Percentiles rank a stretch among this genome's conserved stretches.
phyloP scores from a whole-genome alignment of 1,140 invertebrate genomes.

The Drosophila tsacasi region DNA sequence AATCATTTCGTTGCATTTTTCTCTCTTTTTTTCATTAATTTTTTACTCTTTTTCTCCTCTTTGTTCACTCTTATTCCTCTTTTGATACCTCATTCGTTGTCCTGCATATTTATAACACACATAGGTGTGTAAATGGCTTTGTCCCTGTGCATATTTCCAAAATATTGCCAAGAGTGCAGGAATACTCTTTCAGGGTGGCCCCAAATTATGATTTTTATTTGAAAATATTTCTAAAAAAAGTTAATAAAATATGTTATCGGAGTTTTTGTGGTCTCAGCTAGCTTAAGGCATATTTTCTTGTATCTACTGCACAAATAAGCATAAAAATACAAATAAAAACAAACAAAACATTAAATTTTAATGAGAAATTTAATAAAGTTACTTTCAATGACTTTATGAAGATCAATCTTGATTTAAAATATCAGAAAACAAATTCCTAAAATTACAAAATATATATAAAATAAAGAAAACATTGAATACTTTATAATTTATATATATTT shows the following conservation, averaged over 20 bases:
- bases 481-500: no score
- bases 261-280: not conserved
- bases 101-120: constrained; percentile 19
- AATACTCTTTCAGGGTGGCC: not conserved
- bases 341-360: not conserved
- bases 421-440: not conserved
- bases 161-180: constrained; percentile 1
- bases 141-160: not conserved
- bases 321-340: not conserved
- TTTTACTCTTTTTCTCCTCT: not conserved
- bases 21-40: no score
- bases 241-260: no score
- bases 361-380: not conserved
- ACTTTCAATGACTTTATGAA: not conserved
- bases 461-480: not conserved
- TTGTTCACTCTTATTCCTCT: no score
- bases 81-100: no score
- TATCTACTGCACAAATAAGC: no score
- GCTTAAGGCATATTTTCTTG: not conserved
- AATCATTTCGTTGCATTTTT: not conserved
- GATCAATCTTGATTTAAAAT: not conserved
- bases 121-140: constrained; percentile 5
- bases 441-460: not conserved
- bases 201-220: not conserved
- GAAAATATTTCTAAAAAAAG: not conserved